Base-by-base conservation (phyloP, 2,888 invertebrate genomes). In the Conomelus anceps region DNA sequence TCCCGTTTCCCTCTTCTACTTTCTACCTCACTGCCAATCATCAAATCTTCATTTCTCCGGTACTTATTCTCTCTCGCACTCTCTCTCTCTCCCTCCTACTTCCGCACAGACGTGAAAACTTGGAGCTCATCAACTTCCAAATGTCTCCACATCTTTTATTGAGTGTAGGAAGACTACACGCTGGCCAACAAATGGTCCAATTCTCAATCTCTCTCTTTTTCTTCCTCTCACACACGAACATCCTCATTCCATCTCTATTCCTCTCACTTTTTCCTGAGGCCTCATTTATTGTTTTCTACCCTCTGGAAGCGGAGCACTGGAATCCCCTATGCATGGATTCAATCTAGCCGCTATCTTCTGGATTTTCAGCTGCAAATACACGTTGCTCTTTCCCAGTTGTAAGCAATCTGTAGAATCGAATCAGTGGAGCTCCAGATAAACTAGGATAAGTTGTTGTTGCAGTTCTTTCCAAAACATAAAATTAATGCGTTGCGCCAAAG, bases 51-150 rank as follows among this genome's bases (percentile, higher is more conserved):
- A 63, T 63, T 63, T 63, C 63, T 63, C n/a, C 63, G n/a, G 63
- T 63, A 63, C n/a, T 63, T 63, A 63, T 63, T 90, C 89, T 90
- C 89, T 90, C 88, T 84, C 86, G 63, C 88, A 88, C 89, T 89
- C 90, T 88, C 87, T 87, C 87, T 90, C 89, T 88, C 86, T 86
- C 24, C 85, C 41, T 85, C 90, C 86, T 29, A 84, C 24, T 9
- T 34, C 17, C 34, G 11, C 17, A 20, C 63, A 63, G n/a, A 63
- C 63, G 63, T 63, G 63, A n/a, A 63, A 63, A 63, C 63, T 3
- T 63, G 63, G 63, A n/a, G 20, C n/a, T 63, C 63, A 63, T 63
- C 63, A 63, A 63, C 63, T n/a, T 63, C 4, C n/a, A n/a, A 63
- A 63, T 63, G 63, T 63, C 63, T 7, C n/a, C 63, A 63, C 63